Evolutionary conservation across 2,888 invertebrate genomes (phyloP), one percentile per base, ranked within the genome.

Genomic region (Cybosia mesomella): DNA sequence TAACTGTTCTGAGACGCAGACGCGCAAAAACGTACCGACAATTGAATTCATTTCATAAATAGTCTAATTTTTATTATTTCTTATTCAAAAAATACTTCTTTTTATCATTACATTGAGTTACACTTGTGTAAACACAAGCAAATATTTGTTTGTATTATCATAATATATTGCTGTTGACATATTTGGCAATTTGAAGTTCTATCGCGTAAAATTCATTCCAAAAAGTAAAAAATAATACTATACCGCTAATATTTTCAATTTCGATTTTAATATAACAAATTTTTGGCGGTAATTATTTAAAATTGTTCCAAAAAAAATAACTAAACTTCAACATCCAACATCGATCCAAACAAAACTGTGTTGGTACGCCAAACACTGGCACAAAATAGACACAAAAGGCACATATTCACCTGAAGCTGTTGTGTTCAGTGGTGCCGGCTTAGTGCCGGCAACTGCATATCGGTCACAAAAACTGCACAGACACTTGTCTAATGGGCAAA

Each of bases 391-490:
- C 36, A 70, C 8, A 68, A 49, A 43, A 72, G 22, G 18, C 15
- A 28, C 22, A 74, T 74, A 77, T 66, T 79, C 66, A 92, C 92
- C 92, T 92, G 92, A 87, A 85, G 85, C 79, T 84, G 82, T 87
- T 73, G 69, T 83, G 11, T 82, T 89, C 77, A 92, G 81, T 92
- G 89, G 84, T 82, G 87, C 88, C 87, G 86, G 87, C 85, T 72
- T 74, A 77, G 74, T 81, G 85, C 88, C 87, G 89, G 91, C 88
- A 86, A 76, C 83, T 83, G 91, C 92, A 92, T 92, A 80, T 85
- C 88, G 88, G 72, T 82, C 79, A 83, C 82, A 79, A 76, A 73
- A 82, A 82, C 74, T 72, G 72, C 79, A 81, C 83, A 76, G 68
- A 66, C 70, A 74, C 74, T 66, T 21, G 68, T 66, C 67, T 68